Evolutionary conservation across 2,113 vertebrate species (phyloP).

Genomic region (Fregata magnificens): DNA sequence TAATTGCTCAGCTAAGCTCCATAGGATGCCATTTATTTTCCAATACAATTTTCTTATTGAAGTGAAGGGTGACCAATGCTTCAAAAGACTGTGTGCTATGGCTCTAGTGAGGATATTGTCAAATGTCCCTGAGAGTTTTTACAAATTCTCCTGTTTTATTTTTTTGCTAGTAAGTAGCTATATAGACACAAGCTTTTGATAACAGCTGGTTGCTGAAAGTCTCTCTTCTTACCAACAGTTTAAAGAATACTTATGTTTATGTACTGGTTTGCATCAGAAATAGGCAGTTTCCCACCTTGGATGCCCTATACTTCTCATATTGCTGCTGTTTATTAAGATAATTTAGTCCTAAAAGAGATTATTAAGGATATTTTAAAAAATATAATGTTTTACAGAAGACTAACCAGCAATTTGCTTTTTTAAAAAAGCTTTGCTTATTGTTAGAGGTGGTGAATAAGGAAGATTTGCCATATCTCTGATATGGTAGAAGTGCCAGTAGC

Average conservation of each 20-base stretch:
- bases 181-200: neutral
- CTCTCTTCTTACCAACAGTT: neutral
- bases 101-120: neutral
- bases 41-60: neutral
- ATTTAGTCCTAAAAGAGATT: neutral
- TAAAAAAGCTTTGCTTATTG: neutral
- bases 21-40: neutral
- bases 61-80: accelerated
- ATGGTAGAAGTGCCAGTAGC: neutral
- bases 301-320: neutral
- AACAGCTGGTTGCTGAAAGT: neutral
- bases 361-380: neutral
- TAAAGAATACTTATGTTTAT: neutral
- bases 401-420: neutral
- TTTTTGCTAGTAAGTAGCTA: neutral
- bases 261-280: neutral
- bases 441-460: neutral
- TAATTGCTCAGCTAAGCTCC: neutral
- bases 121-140: neutral
- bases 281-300: neutral
- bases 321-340: neutral
- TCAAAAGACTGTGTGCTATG: neutral
- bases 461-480: neutral
- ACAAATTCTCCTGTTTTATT: neutral
- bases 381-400: neutral